These are phyloP conservation scores for Corella eumyota DNA, from an alignment of 23 tunicate genomes.

Conservation along the genomic window DNA sequence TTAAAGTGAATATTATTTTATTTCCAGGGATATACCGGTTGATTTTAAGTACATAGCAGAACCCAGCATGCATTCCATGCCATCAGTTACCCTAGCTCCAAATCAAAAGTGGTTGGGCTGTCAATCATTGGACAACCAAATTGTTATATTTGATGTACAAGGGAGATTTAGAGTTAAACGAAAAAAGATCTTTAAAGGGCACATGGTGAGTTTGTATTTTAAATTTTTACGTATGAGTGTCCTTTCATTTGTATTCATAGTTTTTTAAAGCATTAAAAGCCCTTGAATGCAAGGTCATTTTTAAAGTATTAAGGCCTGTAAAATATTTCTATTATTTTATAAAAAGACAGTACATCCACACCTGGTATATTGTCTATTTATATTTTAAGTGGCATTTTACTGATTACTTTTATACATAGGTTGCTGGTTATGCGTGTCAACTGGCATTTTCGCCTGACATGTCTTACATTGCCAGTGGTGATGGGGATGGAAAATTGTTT, in stretches of 20 bases:
- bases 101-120: constrained; percentile 88
- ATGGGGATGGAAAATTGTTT: constrained; percentile 91
- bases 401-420: constrained; percentile 10
- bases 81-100: constrained; percentile 77
- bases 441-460: constrained; percentile 86
- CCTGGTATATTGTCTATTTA: no score
- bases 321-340: no score
- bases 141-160: constrained; percentile 78
- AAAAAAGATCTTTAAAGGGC: constrained; percentile 94
- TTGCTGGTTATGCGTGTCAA: constrained; percentile 98
- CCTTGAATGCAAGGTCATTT: no score
- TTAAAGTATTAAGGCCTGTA: no score
- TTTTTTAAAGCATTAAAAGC: no score
- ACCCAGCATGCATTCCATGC: constrained; percentile 99
- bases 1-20: not conserved
- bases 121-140: constrained; percentile 91
- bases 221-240: not conserved
- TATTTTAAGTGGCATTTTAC: not conserved
- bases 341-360: no score
- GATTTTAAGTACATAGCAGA: constrained; percentile 99
- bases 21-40: constrained; percentile 91
- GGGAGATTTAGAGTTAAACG: constrained; percentile 80
- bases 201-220: constrained; percentile 55
- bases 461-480: constrained; percentile 91
- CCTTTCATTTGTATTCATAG: no score